phyloP scores from a whole-genome alignment of 2,797 vertebrate species.

The Sparus aurata region DNA sequence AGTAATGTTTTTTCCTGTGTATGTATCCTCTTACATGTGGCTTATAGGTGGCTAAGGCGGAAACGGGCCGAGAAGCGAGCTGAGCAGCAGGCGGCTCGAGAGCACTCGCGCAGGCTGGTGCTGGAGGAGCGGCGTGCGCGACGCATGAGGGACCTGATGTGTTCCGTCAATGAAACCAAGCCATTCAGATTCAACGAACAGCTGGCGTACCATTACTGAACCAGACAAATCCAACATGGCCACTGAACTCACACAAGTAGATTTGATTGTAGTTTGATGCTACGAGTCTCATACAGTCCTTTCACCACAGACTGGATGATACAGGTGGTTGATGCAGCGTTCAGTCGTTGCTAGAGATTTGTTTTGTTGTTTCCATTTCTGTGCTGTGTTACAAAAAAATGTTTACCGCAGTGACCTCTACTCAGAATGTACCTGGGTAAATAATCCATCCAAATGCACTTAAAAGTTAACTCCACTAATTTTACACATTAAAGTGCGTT shows the following conservation, averaged over 20 bases:
- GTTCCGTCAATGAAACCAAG: constrained; percentile 83
- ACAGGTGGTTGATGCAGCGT: background rate
- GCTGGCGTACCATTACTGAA: constrained; percentile 84
- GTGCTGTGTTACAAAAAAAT: constrained; percentile 4
- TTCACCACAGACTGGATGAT: background rate
- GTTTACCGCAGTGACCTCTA: constrained; percentile 57
- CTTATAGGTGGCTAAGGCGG: constrained; percentile 91
- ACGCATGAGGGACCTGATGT: constrained; percentile 87
- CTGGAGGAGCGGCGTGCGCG: constrained; percentile 90
- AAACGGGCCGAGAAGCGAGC: constrained; percentile 91
- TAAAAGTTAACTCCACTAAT: background rate
- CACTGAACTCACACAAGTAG: background rate
- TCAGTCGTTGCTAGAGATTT: background rate
- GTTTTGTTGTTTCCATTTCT: background rate
- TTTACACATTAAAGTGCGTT: too few relatives aligned
- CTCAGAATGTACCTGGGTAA: constrained; percentile 14
- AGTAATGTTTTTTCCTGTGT: background rate
- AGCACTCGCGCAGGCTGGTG: constrained; percentile 88
- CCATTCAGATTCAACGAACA: constrained; percentile 88
- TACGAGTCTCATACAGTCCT: background rate
- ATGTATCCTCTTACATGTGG: background rate
- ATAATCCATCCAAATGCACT: background rate
- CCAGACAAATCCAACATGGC: background rate
- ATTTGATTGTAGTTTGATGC: background rate
- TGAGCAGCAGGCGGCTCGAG: constrained; percentile 89